Evolutionary conservation across 2,888 invertebrate species (phyloP).

Genomic region (Esperia sulphurella): DNA sequence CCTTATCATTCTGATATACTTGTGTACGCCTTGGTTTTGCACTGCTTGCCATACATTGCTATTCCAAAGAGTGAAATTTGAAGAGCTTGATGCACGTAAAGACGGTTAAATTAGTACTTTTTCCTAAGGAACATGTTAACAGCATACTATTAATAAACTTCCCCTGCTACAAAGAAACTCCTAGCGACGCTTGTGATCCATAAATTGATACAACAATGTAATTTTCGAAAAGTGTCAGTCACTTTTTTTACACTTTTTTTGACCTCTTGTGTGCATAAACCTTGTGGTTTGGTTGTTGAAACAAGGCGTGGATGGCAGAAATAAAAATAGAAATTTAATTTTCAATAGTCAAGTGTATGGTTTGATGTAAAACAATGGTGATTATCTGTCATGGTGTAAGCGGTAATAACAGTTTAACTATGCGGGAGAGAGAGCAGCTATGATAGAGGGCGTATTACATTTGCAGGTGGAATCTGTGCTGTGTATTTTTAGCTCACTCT

Average conservation of each 20-base stretch:
- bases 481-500: slow-evolving; percentile 67
- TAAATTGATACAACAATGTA: background rate
- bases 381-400: slow-evolving; percentile 8
- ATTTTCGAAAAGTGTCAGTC: background rate
- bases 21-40: no score
- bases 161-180: background rate
- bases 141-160: background rate
- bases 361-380: slow-evolving; percentile 8
- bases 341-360: slow-evolving; percentile 3
- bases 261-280: no score
- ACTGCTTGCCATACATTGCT: no score
- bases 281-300: background rate
- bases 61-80: no score
- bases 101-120: no score
- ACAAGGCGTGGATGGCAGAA: background rate
- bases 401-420: slow-evolving; percentile 8
- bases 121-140: no score
- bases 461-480: slow-evolving; percentile 66
- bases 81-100: no score
- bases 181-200: background rate
- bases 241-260: background rate
- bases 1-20: no score
- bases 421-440: slow-evolving; percentile 15
- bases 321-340: slow-evolving; percentile 5
- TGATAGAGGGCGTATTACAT: slow-evolving; percentile 28